Conservation (phyloP, 2,113 vertebrate genomes). For the Poeciliopsis prolifica region DNA sequence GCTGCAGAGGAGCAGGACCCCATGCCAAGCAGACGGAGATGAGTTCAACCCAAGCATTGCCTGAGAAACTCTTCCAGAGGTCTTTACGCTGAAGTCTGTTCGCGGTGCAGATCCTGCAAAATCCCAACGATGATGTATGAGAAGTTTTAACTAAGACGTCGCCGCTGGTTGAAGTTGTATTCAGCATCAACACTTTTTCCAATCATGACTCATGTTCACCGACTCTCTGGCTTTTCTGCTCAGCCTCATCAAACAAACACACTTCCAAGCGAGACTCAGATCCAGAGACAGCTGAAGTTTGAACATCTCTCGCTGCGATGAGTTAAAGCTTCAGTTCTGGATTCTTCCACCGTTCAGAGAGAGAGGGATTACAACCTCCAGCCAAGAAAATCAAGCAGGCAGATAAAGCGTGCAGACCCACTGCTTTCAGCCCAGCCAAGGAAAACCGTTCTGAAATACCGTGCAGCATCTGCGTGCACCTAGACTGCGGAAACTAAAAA, state of each 20-base stretch:
- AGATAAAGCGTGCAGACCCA: conserved; percentile 69
- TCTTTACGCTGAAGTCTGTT: conserved; percentile 42
- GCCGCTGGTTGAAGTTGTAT: conserved; percentile 2
- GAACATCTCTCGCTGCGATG: conserved; percentile 28
- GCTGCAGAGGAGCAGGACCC: conserved; percentile 63
- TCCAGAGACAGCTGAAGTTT: conserved; percentile 22
- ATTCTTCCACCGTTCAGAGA: conserved; percentile 54
- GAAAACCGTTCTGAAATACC: conserved; percentile 41
- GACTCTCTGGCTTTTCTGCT: conserved; percentile 36
- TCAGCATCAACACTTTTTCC: conserved; percentile 47
- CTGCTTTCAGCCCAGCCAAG: conserved; percentile 30
- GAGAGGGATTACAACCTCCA: conserved; percentile 60
- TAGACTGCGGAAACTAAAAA: conserved; percentile 3
- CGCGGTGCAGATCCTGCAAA: conserved; percentile 23
- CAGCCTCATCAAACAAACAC: conserved; percentile 38
- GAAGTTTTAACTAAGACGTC: conserved; percentile 27
- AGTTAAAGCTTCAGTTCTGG: conserved; percentile 54
- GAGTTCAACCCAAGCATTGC: conserved; percentile 37
- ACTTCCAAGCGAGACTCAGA: conserved; percentile 22
- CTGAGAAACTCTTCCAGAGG: conserved; percentile 54
- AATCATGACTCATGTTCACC: conserved; percentile 37
- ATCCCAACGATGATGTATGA: conserved; percentile 13
- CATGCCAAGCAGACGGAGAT: conserved; percentile 63
- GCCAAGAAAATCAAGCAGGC: conserved; percentile 70
- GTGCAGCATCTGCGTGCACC: background rate